phyloP scores from a whole-genome alignment of 2,888 invertebrate genomes.

The Ptycholaimellus sp. region DNA sequence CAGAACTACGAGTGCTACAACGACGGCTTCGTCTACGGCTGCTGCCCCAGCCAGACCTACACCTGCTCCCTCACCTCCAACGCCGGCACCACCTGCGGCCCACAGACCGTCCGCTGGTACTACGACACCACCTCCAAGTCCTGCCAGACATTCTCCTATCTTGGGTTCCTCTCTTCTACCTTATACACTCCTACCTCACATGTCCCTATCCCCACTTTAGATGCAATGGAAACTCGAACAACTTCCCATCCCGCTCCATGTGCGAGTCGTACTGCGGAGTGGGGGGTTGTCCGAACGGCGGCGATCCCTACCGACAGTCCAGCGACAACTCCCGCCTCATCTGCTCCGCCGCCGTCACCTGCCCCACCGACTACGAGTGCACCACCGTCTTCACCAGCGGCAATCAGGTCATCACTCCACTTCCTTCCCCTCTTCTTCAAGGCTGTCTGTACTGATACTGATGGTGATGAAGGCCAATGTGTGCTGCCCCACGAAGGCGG shows the following conservation, averaged over 20 bases:
- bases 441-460: too few relatives aligned
- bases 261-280: slow-evolving; percentile 7
- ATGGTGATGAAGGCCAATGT: too few relatives aligned
- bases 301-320: slow-evolving; percentile 11
- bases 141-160: too few relatives aligned
- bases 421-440: too few relatives aligned
- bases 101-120: slow-evolving; percentile 14
- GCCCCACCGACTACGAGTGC: slow-evolving; percentile 16
- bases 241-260: neutral
- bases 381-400: slow-evolving; percentile 12
- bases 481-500: slow-evolving; percentile 13
- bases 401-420: slow-evolving; percentile 9
- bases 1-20: slow-evolving; percentile 3
- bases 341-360: slow-evolving; percentile 13
- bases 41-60: slow-evolving; percentile 1
- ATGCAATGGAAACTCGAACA: neutral
- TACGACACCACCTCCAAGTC: slow-evolving; percentile 11
- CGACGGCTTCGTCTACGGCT: slow-evolving; percentile 4
- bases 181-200: too few relatives aligned
- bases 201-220: too few relatives aligned
- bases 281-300: slow-evolving; percentile 13
- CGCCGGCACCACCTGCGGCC: neutral
- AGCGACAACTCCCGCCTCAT: slow-evolving; percentile 10
- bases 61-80: neutral
- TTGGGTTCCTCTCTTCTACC: too few relatives aligned